A percentile compares a stretch with the other conserved stretches of the same genome.
Conservation (phyloP, 2,888 invertebrate species). For the Anarsia innoxiella region DNA sequence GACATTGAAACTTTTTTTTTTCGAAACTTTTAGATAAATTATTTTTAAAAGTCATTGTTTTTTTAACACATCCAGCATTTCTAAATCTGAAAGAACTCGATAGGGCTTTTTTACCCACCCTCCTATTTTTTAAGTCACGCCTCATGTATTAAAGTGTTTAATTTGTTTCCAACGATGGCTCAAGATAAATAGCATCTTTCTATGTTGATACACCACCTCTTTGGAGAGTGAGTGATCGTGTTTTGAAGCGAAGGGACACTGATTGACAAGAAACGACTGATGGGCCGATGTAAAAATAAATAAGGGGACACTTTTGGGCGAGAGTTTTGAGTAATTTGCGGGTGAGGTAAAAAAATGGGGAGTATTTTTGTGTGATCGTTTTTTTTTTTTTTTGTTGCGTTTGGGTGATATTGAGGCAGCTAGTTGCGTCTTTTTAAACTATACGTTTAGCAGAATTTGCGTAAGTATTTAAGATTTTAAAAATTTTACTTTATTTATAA, state of each 20-base stretch:
- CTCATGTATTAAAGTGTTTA: slow-evolving; percentile 70
- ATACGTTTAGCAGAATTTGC: too few species aligned
- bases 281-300: slow-evolving; percentile 5
- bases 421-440: too few species aligned
- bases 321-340: background rate
- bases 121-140: slow-evolving; percentile 62
- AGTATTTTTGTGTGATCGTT: too few species aligned
- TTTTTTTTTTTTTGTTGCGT: too few species aligned
- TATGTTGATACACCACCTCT: slow-evolving; percentile 35
- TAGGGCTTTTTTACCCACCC: slow-evolving; percentile 32
- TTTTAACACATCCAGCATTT: background rate
- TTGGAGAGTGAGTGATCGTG: slow-evolving; percentile 44
- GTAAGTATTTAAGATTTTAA: too few species aligned
- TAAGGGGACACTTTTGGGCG: background rate
- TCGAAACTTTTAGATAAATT: too few species aligned
- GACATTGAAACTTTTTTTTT: too few species aligned
- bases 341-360: too few species aligned
- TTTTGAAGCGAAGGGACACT: slow-evolving; percentile 35
- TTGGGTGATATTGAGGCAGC: too few species aligned
- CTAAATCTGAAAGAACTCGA: slow-evolving; percentile 17
- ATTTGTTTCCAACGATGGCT: slow-evolving; percentile 61
- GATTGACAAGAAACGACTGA: slow-evolving; percentile 36
- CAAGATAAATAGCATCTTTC: slow-evolving; percentile 44
- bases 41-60: too few species aligned
- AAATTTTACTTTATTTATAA: too few species aligned